These are phyloP conservation scores for Morone saxatilis DNA, from an alignment of 2,113 vertebrate species.

Conservation along the genomic window DNA sequence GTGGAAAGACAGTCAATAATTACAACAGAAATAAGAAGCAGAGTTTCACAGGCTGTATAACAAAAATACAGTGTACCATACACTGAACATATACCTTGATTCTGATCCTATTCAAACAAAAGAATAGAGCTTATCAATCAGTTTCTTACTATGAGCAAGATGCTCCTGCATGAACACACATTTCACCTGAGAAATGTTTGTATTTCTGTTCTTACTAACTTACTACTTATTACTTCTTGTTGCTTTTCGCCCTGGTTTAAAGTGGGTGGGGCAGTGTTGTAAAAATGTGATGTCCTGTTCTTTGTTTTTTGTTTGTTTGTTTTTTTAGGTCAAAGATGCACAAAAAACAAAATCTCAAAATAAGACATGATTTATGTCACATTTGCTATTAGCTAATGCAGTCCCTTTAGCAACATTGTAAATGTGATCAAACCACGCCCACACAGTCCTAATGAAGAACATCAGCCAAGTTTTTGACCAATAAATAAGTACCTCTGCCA, in stretches of 20 bases:
- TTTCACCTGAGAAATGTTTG: neutral
- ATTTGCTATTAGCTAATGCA: too few relatives aligned
- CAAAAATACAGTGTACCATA: neutral
- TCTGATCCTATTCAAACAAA: neutral
- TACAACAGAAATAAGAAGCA: neutral
- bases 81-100: too few relatives aligned
- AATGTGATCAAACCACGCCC: neutral
- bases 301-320: too few relatives aligned
- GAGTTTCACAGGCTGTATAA: neutral
- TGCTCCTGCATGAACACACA: neutral
- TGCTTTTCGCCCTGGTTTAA: neutral
- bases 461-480: neutral
- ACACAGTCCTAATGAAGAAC: neutral
- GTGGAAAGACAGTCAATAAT: slow-evolving; percentile 22
- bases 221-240: too few relatives aligned
- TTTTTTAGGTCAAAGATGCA: too few relatives aligned
- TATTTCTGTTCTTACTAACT: neutral
- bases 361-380: too few relatives aligned
- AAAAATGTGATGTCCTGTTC: neutral
- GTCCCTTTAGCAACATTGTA: neutral
- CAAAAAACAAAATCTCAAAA: too few relatives aligned
- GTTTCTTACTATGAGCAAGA: neutral
- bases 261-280: neutral
- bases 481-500: neutral
- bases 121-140: neutral